phyloP scores from a whole-genome alignment of 2,113 vertebrate species.

The Cinclus cinclus region DNA sequence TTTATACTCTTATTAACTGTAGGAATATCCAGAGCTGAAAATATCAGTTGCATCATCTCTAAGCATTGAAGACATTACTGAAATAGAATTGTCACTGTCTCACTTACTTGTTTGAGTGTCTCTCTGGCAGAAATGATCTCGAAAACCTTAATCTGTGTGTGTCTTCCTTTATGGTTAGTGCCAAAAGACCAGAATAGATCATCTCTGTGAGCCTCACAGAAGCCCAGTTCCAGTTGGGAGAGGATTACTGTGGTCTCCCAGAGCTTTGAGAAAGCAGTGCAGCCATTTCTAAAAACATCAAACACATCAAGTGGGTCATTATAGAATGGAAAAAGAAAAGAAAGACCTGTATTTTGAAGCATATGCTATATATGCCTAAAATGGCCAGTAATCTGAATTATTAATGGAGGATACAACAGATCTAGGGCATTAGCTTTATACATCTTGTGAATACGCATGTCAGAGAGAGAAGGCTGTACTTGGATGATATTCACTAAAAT shows the following conservation, averaged over 20 bases:
- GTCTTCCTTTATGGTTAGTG: background rate
- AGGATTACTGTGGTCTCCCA: background rate
- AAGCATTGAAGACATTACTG: background rate
- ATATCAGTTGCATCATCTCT: background rate
- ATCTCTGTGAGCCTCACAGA: background rate
- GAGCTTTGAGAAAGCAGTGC: background rate
- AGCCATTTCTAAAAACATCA: background rate
- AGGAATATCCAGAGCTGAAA: background rate
- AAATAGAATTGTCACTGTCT: background rate
- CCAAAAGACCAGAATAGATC: conserved; percentile 1
- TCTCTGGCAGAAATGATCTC: background rate
- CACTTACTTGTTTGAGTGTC: background rate
- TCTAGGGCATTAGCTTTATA: background rate
- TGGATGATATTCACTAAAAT: background rate
- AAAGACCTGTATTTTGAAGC: background rate
- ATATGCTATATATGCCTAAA: background rate
- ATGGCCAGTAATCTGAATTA: background rate
- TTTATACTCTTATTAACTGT: background rate
- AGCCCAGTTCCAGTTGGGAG: background rate
- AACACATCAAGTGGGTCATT: background rate
- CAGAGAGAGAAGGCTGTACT: background rate
- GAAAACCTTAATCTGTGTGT: background rate
- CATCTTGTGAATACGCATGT: background rate
- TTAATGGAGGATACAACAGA: background rate
- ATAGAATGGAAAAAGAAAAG: background rate